A percentile compares a stretch with the other conserved stretches of the same genome.
Evolutionary conservation across 1,140 invertebrate species (phyloP).

Genomic region (Bombus difficillimus): DNA sequence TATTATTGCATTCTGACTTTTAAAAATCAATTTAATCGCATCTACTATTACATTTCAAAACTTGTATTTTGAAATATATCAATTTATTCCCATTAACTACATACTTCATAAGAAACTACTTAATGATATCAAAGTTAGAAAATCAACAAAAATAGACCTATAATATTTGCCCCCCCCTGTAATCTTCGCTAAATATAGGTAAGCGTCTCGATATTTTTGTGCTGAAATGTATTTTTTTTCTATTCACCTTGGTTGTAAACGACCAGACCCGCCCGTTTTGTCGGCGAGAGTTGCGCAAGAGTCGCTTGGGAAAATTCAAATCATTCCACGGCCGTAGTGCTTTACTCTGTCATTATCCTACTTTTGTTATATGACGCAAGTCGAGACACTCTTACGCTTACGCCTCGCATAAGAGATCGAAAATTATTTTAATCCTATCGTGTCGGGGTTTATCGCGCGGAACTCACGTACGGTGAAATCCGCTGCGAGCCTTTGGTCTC

Average conservation of each 20-base stretch:
- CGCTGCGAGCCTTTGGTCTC: background rate
- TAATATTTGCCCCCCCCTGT: background rate
- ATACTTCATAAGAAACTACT: too few species aligned
- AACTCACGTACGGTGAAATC: background rate
- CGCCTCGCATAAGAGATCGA: constrained; percentile 17
- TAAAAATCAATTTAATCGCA: too few species aligned
- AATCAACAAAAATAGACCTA: background rate
- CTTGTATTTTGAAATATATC: too few species aligned
- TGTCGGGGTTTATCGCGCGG: background rate
- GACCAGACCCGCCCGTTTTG: constrained; percentile 4
- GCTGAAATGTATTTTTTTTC: too few species aligned
- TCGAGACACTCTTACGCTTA: constrained; percentile 23
- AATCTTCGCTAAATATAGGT: background rate
- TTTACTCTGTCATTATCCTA: constrained; percentile 47
- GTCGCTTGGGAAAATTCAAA: constrained; percentile 42
- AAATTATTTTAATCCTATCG: constrained; percentile 35
- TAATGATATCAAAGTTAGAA: background rate
- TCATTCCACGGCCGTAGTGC: constrained; percentile 21
- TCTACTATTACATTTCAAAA: too few species aligned
- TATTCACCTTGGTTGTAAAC: background rate
- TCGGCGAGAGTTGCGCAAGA: constrained; percentile 22
- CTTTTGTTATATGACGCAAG: constrained; percentile 26
- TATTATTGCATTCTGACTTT: too few species aligned
- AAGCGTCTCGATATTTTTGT: background rate
- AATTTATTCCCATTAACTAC: too few species aligned